Conservation (phyloP, 2,888 invertebrate species). For the Heliothis peltigera region DNA sequence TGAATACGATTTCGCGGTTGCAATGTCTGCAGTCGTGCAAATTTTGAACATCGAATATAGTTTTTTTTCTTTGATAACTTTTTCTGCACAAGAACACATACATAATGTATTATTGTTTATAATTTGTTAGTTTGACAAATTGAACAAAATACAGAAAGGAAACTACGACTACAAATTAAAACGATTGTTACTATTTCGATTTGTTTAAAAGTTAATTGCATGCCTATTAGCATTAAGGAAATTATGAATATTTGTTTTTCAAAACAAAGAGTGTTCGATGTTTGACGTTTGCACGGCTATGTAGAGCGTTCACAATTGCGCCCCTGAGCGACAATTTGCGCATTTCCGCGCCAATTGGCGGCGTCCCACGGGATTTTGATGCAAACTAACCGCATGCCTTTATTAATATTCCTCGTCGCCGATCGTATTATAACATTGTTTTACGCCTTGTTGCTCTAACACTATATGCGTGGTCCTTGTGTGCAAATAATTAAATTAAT, state of each 20-base stretch:
- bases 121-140: not conserved
- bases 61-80: not conserved
- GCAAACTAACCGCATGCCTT: constrained; percentile 93
- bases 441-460: constrained; percentile 57
- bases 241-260: constrained; percentile 21
- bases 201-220: not conserved
- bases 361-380: constrained; percentile 76
- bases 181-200: not conserved
- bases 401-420: constrained; percentile 59
- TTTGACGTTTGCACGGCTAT: constrained; percentile 67
- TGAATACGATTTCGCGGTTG: constrained; percentile 53
- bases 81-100: not conserved
- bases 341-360: constrained; percentile 82
- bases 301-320: constrained; percentile 70
- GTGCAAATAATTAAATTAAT: constrained; percentile 54
- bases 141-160: not conserved
- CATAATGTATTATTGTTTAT: not conserved
- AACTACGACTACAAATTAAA: no score
- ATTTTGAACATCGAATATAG: constrained; percentile 57
- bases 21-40: constrained; percentile 46
- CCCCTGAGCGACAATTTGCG: constrained; percentile 79
- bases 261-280: constrained; percentile 58
- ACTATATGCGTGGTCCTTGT: constrained; percentile 56
- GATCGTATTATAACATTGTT: constrained; percentile 54
- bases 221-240: not conserved